Percentiles rank a stretch among this genome's conserved stretches.
Evolutionary conservation across 2,888 invertebrate species (phyloP).

Genomic region (Rhagophthalmus giganteus): DNA sequence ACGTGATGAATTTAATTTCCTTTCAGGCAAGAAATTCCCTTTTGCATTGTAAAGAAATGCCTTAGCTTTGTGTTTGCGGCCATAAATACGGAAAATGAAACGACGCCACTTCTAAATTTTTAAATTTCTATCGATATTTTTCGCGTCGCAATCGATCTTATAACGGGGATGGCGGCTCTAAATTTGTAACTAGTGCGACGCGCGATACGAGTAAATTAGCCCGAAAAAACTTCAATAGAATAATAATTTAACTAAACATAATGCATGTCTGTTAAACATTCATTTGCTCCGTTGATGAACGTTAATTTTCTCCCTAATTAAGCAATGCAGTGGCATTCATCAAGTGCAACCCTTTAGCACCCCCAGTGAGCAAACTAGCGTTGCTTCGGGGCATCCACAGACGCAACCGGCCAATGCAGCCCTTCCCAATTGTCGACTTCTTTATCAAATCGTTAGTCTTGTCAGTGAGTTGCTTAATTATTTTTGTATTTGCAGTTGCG

Average conservation of each 20-base stretch:
- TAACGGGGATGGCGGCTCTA: too few relatives aligned
- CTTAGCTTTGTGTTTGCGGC: background rate
- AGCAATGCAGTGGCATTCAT: slow-evolving; percentile 47
- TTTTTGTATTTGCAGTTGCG: slow-evolving; percentile 48
- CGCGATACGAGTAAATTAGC: too few relatives aligned
- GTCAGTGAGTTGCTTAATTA: slow-evolving; percentile 53
- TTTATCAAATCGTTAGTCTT: slow-evolving; percentile 55
- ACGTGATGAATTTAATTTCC: slow-evolving; percentile 23
- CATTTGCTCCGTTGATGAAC: slow-evolving; percentile 36
- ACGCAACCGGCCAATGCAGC: slow-evolving; percentile 39
- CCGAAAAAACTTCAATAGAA: too few relatives aligned
- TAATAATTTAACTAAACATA: too few relatives aligned
- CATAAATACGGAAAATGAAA: too few relatives aligned
- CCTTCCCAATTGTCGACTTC: slow-evolving; percentile 50
- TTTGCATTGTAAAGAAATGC: slow-evolving; percentile 3
- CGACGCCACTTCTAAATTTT: too few relatives aligned
- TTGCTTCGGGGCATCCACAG: slow-evolving; percentile 29
- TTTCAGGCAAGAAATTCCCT: slow-evolving; percentile 8
- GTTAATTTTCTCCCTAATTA: slow-evolving; percentile 56
- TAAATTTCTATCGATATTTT: too few relatives aligned
- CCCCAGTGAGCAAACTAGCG: slow-evolving; percentile 32
- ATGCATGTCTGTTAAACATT: slow-evolving; percentile 14
- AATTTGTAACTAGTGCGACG: too few relatives aligned
- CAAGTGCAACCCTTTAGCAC: slow-evolving; percentile 45
- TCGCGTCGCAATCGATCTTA: too few relatives aligned